Evolutionary conservation across 1,140 invertebrate species (phyloP).

Genomic region (Conus betulinus): DNA sequence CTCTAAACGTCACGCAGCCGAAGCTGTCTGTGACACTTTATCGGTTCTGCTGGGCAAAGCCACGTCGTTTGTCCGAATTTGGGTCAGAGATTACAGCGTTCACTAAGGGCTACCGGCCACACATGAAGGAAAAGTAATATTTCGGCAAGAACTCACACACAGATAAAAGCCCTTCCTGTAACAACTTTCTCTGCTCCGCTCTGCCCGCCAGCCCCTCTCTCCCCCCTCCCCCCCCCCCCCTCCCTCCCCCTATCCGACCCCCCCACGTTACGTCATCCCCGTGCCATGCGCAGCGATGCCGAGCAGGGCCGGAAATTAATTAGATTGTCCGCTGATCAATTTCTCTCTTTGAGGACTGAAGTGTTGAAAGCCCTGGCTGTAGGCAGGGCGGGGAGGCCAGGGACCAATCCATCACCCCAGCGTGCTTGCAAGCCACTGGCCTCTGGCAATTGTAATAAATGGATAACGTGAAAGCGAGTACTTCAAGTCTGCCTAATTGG

Average conservation of each 20-base stretch:
- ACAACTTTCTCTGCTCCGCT: not conserved
- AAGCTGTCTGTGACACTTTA: no score
- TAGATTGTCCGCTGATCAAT: slow-evolving; percentile 37
- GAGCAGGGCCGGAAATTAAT: slow-evolving; percentile 36
- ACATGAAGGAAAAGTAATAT: slow-evolving; percentile 8
- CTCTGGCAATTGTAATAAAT: slow-evolving; percentile 18
- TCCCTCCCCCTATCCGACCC: not conserved
- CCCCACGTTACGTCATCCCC: slow-evolving; percentile 1
- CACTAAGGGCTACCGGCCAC: not conserved
- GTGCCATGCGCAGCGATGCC: slow-evolving; percentile 22
- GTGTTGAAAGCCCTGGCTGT: slow-evolving; percentile 14
- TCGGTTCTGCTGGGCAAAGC: no score
- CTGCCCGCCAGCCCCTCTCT: not conserved
- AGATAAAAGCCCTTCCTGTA: slow-evolving; percentile 1
- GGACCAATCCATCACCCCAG: not conserved
- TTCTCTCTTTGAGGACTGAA: slow-evolving; percentile 33
- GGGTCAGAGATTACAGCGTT: not conserved
- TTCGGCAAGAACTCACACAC: slow-evolving; percentile 2
- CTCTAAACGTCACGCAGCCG: no score
- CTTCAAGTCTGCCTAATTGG: slow-evolving; percentile 29
- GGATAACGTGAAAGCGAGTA: slow-evolving; percentile 20
- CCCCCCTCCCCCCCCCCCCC: no score
- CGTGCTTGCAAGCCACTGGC: not conserved
- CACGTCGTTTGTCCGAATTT: no score
- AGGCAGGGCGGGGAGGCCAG: not conserved